Conservation (phyloP, 2,797 vertebrate species). For the Danio kyathit region DNA sequence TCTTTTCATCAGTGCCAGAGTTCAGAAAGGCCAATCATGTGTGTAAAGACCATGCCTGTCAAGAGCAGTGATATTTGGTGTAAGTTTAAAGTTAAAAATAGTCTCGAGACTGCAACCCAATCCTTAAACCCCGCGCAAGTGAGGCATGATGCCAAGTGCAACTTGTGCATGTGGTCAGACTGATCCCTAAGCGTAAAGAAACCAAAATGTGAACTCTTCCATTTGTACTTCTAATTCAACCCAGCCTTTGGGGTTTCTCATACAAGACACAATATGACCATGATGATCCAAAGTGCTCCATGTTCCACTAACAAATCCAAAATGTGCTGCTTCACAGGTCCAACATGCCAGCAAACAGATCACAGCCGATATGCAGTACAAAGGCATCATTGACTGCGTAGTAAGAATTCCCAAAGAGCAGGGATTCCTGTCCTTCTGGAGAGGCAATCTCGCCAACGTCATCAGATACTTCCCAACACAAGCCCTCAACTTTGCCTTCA, state of each 20-base stretch:
- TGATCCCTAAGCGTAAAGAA: conserved; percentile 3
- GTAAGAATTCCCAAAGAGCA: conserved; percentile 96
- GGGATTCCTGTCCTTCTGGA: conserved; percentile 96
- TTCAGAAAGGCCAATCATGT: conserved; percentile 9
- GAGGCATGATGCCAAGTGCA: conserved; percentile 56
- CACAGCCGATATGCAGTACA: conserved; percentile 92
- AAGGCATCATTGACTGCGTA: conserved; percentile 97
- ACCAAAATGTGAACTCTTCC: not conserved
- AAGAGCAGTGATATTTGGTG: conserved; percentile 62
- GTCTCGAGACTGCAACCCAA: conserved; percentile 75
- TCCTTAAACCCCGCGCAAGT: conserved; percentile 69
- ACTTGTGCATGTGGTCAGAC: conserved; percentile 22
- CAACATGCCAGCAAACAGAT: conserved; percentile 99
- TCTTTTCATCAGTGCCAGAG: conserved; percentile 1
- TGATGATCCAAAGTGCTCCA: not conserved
- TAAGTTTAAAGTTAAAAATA: conserved; percentile 79
- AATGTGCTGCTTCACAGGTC: conserved; percentile 78
- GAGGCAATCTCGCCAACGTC: conserved; percentile 98
- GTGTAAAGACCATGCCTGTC: conserved; percentile 21
- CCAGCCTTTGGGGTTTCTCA: not conserved
- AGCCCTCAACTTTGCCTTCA: conserved; percentile 99
- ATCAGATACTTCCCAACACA: conserved; percentile 99
- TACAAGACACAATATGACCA: not conserved
- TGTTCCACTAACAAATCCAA: not conserved
- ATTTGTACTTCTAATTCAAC: not conserved